Conservation (phyloP, 2,113 vertebrate species). For the Labeo rohita region DNA sequence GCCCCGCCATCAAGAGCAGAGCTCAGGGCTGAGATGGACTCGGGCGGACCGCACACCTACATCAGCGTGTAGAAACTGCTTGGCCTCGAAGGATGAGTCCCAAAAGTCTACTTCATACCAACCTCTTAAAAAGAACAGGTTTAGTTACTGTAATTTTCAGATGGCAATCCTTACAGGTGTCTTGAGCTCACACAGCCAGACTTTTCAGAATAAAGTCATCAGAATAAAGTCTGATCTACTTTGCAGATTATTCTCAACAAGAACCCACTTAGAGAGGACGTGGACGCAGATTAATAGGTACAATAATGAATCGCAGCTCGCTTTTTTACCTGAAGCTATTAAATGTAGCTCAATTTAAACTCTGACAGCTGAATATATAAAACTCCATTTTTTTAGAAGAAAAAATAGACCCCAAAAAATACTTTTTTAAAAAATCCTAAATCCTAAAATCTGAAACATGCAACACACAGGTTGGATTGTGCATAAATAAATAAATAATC, state of each 20-base stretch:
- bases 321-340: not conserved
- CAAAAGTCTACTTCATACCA: not conserved
- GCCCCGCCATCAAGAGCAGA: constrained; percentile 33
- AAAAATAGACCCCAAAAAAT: too few species aligned
- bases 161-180: not conserved
- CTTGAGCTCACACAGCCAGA: not conserved
- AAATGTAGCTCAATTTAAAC: not conserved
- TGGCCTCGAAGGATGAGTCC: not conserved
- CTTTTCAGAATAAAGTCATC: not conserved
- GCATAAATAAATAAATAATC: too few species aligned
- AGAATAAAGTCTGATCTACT: not conserved
- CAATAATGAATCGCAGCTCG: not conserved
- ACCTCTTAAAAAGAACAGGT: not conserved
- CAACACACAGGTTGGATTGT: too few species aligned
- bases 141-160: not conserved
- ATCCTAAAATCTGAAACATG: too few species aligned
- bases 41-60: constrained; percentile 30
- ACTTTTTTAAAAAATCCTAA: too few species aligned
- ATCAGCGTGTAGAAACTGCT: not conserved
- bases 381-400: not conserved
- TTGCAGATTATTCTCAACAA: not conserved
- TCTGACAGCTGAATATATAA: not conserved
- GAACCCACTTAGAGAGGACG: not conserved
- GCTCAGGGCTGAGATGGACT: constrained; percentile 32
- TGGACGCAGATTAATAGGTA: not conserved